Conservation (phyloP, 2,113 vertebrate species). For the Scomber colias region DNA sequence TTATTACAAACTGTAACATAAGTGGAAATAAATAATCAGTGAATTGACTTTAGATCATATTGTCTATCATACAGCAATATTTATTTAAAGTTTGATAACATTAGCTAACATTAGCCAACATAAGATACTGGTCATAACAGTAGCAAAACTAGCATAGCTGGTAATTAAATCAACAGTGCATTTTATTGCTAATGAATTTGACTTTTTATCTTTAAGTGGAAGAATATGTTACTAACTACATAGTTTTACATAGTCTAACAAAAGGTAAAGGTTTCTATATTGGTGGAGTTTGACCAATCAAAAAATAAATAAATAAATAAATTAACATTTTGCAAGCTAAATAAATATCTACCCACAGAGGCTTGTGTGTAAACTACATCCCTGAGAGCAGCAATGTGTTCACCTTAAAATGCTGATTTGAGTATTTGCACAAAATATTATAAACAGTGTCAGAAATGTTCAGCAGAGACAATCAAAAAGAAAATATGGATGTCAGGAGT, state of each 20-base stretch:
- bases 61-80: background rate
- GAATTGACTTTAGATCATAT: background rate
- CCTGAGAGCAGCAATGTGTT: constrained; percentile 53
- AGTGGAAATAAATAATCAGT: no score
- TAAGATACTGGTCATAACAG: background rate
- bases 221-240: background rate
- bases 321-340: background rate
- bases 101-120: background rate
- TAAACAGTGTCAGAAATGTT: constrained; percentile 7
- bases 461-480: background rate
- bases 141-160: background rate
- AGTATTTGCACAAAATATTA: constrained; percentile 14
- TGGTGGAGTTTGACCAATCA: background rate
- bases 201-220: background rate
- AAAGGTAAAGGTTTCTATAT: background rate
- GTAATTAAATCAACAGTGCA: background rate
- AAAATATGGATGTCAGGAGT: background rate
- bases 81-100: background rate
- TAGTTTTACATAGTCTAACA: background rate
- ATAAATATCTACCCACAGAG: background rate
- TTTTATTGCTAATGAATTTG: background rate
- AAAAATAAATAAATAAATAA: no score
- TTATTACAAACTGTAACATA: no score
- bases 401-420: background rate
- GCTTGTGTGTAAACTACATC: constrained; percentile 1